phyloP scores from a whole-genome alignment of 2,797 vertebrate genomes.

The Phalloptychus januarius region DNA sequence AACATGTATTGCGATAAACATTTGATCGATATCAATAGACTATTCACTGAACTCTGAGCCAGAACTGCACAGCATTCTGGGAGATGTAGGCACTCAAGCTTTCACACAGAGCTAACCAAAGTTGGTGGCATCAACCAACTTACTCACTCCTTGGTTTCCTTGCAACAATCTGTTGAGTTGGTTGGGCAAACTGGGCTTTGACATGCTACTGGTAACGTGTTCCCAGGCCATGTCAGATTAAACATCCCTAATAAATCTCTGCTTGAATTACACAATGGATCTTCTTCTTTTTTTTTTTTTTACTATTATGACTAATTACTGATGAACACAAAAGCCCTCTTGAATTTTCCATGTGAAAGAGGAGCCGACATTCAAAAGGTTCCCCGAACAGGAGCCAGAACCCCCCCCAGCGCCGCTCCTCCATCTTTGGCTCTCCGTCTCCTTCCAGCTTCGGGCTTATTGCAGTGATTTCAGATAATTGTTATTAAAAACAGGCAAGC shows the following conservation, averaged over 20 bases:
- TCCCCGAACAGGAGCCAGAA: slow-evolving; percentile 59
- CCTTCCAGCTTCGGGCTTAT: slow-evolving; percentile 77
- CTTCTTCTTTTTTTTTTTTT: slow-evolving; percentile 52
- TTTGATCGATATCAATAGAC: no score
- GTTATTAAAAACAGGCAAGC: slow-evolving; percentile 82
- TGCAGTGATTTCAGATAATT: slow-evolving; percentile 81
- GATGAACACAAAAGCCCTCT: slow-evolving; percentile 73
- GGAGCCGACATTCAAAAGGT: slow-evolving; percentile 70
- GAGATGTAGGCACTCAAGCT: no score
- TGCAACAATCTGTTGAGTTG: no score
- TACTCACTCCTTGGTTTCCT: no score
- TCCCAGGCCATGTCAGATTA: slow-evolving; percentile 64
- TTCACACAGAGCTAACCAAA: no score
- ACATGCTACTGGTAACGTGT: slow-evolving; percentile 21
- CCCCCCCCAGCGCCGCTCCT: slow-evolving; percentile 9
- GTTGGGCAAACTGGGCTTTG: no score
- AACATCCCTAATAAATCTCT: slow-evolving; percentile 58
- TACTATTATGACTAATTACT: slow-evolving; percentile 60
- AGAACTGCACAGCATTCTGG: no score
- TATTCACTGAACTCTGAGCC: no score
- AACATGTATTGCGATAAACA: no score
- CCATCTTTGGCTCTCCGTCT: slow-evolving; percentile 55
- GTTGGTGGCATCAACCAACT: no score
- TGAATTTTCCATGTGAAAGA: slow-evolving; percentile 71
- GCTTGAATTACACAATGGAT: slow-evolving; percentile 73